These are phyloP conservation scores for Microctonus aethiopoides DNA, from an alignment of 2,888 invertebrate genomes.

Conservation along the genomic window DNA sequence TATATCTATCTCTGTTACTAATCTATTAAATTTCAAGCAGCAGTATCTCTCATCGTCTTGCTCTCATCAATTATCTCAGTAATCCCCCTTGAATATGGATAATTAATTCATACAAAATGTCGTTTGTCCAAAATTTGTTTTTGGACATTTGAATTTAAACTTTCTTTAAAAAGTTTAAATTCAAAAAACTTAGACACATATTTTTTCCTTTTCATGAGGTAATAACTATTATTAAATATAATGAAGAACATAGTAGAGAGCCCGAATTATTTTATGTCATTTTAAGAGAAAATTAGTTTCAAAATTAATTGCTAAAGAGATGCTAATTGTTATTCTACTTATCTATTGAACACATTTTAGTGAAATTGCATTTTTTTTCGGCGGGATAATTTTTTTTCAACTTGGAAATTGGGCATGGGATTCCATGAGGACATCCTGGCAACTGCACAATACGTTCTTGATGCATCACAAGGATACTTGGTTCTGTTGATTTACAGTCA, in stretches of 20 bases:
- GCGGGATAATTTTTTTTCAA: constrained; percentile 72
- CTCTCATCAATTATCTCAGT: neutral
- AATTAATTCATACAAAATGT: too few relatives aligned
- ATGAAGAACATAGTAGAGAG: too few relatives aligned
- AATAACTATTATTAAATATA: too few relatives aligned
- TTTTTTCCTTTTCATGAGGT: too few relatives aligned
- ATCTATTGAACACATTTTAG: constrained; percentile 72
- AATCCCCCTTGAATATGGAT: neutral
- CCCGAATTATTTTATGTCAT: too few relatives aligned
- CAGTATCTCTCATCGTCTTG: neutral
- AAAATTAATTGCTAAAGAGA: too few relatives aligned
- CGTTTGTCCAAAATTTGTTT: too few relatives aligned
- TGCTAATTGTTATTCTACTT: neutral
- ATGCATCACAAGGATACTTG: constrained; percentile 75
- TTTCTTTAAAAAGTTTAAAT: too few relatives aligned
- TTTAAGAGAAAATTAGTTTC: too few relatives aligned
- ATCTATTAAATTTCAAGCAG: neutral
- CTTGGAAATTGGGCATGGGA: constrained; percentile 74
- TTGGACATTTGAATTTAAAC: too few relatives aligned
- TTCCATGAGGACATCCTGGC: constrained; percentile 74
- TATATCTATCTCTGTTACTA: neutral
- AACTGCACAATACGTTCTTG: constrained; percentile 79
- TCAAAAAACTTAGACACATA: too few relatives aligned
- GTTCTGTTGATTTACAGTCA: constrained; percentile 68
- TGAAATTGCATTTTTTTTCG: constrained; percentile 76